phyloP scores from a whole-genome alignment of 92 coral and sea anemone genomes.

The Parazoanthus swiftii region DNA sequence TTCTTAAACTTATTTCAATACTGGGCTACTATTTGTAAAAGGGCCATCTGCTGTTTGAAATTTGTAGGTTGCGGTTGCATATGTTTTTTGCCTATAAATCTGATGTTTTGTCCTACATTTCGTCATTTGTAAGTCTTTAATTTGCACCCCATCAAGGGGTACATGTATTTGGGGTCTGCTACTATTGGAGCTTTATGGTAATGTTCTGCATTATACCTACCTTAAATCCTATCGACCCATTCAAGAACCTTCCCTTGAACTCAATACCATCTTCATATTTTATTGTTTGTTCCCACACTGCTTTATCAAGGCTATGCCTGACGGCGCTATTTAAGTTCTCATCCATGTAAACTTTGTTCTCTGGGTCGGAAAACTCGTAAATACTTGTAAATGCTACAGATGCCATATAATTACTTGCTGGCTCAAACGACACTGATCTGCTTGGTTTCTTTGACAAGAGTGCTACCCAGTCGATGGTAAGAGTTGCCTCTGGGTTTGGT shows the following conservation, averaged over 20 bases:
- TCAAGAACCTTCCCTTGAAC: constrained; percentile 21
- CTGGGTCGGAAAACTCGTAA: constrained; percentile 72
- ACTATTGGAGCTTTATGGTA: neutral
- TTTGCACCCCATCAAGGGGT: neutral
- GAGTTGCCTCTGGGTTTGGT: neutral
- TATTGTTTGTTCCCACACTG: constrained; percentile 1
- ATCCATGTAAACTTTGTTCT: constrained; percentile 68
- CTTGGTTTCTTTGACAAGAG: constrained; percentile 3
- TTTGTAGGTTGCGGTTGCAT: no score
- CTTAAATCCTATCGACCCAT: constrained; percentile 36
- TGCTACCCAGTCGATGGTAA: neutral
- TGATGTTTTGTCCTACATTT: no score
- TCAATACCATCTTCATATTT: neutral
- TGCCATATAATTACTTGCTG: constrained; percentile 50
- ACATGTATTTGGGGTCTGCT: neutral
- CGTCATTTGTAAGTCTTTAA: no score
- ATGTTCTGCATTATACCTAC: neutral
- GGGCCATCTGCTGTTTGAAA: no score
- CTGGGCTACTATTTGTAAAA: no score
- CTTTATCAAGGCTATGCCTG: constrained; percentile 28
- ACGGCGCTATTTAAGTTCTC: neutral
- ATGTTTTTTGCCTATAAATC: no score
- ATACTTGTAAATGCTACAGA: constrained; percentile 77
- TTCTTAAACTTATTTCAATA: neutral
- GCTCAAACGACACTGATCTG: constrained; percentile 53